Conservation (phyloP, 2,888 invertebrate genomes). For the Rhagonycha lutea region DNA sequence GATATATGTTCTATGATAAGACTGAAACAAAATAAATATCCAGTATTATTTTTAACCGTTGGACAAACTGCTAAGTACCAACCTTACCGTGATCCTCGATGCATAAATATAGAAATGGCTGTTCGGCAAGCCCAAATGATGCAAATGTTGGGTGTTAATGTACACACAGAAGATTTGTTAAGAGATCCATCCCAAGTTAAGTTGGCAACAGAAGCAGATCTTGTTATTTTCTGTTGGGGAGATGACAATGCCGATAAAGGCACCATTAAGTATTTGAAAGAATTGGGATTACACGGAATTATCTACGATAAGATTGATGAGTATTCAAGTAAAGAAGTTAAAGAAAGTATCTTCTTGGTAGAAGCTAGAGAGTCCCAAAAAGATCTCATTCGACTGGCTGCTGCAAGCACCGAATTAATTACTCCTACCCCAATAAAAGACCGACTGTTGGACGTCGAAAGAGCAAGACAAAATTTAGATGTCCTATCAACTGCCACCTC, state of each 20-base stretch:
- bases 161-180: slow-evolving; percentile 89
- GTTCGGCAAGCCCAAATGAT: slow-evolving; percentile 81
- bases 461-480: slow-evolving; percentile 46
- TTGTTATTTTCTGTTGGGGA: slow-evolving; percentile 96
- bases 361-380: slow-evolving; percentile 78
- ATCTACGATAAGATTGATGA: slow-evolving; percentile 94
- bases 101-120: slow-evolving; percentile 79
- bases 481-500: slow-evolving; percentile 61
- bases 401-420: slow-evolving; percentile 45
- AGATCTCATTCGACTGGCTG: slow-evolving; percentile 58
- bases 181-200: slow-evolving; percentile 82
- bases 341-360: slow-evolving; percentile 82
- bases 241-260: slow-evolving; percentile 90
- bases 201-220: slow-evolving; percentile 75
- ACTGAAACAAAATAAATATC: slow-evolving; percentile 95
- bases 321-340: slow-evolving; percentile 70
- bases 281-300: slow-evolving; percentile 90
- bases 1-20: slow-evolving; percentile 93
- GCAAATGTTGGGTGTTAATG: slow-evolving; percentile 87
- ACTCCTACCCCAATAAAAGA: slow-evolving; percentile 37
- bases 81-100: slow-evolving; percentile 83
- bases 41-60: slow-evolving; percentile 92
- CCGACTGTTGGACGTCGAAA: slow-evolving; percentile 52
- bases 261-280: slow-evolving; percentile 83
- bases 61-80: slow-evolving; percentile 65